A percentile compares a stretch with the other conserved stretches of the same genome.
Conservation (phyloP, 2,888 invertebrate genomes). For the Cabera pusaria region DNA sequence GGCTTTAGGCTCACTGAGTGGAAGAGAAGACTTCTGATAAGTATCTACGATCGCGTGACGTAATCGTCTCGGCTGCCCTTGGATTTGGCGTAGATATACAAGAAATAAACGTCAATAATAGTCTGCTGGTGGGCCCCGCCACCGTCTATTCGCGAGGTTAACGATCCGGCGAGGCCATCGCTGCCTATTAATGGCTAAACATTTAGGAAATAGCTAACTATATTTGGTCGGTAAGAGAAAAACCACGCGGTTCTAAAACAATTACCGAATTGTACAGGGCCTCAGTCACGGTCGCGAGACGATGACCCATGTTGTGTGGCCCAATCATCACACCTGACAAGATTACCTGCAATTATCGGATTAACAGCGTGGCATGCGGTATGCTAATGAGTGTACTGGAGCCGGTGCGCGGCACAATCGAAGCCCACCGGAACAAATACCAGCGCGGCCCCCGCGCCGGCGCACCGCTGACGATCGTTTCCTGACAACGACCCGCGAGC, state of each 20-base stretch:
- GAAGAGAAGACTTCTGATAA: too few relatives aligned
- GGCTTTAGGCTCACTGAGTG: too few relatives aligned
- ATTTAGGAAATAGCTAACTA: constrained; percentile 7
- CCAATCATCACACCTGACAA: constrained; percentile 13
- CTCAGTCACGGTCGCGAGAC: too few relatives aligned
- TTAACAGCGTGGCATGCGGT: constrained; percentile 12
- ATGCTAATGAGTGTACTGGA: constrained; percentile 8
- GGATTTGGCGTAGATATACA: constrained; percentile 60
- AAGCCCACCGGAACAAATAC: constrained; percentile 47
- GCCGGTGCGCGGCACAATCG: constrained; percentile 32
- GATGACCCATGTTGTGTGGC: constrained; percentile 1
- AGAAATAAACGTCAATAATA: constrained; percentile 43
- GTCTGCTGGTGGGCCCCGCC: constrained; percentile 43
- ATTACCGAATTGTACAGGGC: constrained; percentile 1
- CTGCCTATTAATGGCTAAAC: constrained; percentile 22
- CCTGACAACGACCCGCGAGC: constrained; percentile 26
- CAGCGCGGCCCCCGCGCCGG: constrained; percentile 35
- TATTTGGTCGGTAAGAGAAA: constrained; percentile 2
- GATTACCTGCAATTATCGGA: constrained; percentile 17
- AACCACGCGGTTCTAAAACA: constrained; percentile 1
- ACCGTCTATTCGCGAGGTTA: constrained; percentile 69
- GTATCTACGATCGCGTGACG: constrained; percentile 42
- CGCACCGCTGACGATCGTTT: constrained; percentile 20
- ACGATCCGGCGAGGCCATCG: constrained; percentile 73
- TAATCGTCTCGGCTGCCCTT: constrained; percentile 64